These are phyloP conservation scores for Pseudorectes ferrugineus DNA, from an alignment of 2,113 vertebrate species.

Conservation along the genomic window DNA sequence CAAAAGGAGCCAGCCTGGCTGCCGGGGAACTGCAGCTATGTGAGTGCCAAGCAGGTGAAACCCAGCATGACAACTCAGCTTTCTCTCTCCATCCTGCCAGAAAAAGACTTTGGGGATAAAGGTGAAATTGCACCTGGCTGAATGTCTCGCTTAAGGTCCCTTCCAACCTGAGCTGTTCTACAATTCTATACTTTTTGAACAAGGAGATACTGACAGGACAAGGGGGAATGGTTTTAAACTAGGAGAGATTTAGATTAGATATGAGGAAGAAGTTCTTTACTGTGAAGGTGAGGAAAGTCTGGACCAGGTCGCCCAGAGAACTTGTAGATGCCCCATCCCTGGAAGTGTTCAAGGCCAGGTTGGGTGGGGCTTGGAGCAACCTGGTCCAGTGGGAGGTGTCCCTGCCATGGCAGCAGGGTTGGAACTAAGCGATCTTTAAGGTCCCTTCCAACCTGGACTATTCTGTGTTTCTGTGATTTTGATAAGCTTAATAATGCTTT, in stretches of 20 bases:
- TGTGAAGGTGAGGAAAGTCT: background rate
- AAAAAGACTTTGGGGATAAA: background rate
- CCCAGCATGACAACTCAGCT: background rate
- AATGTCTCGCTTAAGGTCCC: background rate
- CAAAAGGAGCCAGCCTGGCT: constrained; percentile 8
- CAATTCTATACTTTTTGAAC: background rate
- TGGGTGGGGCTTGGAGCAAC: background rate
- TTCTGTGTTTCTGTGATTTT: background rate
- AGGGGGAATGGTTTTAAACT: background rate
- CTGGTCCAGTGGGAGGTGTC: rapidly evolving
- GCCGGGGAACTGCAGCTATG: background rate
- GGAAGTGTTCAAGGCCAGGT: background rate
- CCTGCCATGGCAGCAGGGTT: background rate
- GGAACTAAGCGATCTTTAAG: background rate
- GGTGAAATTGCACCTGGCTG: background rate
- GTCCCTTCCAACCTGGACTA: background rate
- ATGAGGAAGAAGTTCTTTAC: background rate
- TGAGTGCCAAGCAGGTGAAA: background rate
- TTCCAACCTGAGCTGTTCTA: background rate
- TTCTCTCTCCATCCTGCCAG: background rate
- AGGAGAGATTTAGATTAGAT: background rate
- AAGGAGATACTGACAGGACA: background rate
- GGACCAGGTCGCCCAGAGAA: rapidly evolving
- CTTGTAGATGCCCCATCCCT: background rate
- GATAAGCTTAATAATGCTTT: background rate